phyloP scores from a whole-genome alignment of 2,888 invertebrate species.

The Parnassius glacialis region DNA sequence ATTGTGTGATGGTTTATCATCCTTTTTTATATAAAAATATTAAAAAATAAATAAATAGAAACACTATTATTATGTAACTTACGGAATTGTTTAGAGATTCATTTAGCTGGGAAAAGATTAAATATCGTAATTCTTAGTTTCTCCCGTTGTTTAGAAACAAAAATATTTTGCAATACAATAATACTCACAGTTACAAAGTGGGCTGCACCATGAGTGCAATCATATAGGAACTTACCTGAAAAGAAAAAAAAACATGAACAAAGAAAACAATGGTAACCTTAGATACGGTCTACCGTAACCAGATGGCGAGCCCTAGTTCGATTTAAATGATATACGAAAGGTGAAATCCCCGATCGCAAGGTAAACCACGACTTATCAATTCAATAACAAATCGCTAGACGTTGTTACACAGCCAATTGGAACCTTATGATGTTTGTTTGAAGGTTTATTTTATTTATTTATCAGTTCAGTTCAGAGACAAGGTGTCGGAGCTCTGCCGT shows the following conservation, averaged over 20 bases:
- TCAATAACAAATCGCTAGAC: no score
- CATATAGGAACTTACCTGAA: conserved; percentile 33
- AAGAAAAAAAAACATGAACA: conserved; percentile 34
- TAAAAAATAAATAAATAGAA: no score
- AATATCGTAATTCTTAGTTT: no score
- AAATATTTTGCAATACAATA: conserved; percentile 2
- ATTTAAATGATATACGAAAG: conserved; percentile 27
- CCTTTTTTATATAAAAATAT: no score
- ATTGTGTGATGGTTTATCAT: no score
- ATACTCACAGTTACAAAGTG: conserved; percentile 10
- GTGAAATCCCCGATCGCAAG: conserved; percentile 25
- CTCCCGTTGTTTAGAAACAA: not conserved
- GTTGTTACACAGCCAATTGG: not conserved
- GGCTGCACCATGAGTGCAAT: conserved; percentile 1
- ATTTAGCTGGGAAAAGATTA: no score
- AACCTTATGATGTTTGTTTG: not conserved
- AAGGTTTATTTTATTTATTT: not conserved
- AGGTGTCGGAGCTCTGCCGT: conserved; percentile 13
- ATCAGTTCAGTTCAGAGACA: conserved; percentile 9
- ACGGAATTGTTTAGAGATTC: no score
- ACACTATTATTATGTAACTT: no score
- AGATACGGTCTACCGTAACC: conserved; percentile 19
- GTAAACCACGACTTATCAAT: conserved; percentile 17
- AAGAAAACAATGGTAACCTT: conserved; percentile 27
- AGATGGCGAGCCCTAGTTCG: conserved; percentile 27